Evolutionary conservation across 2,113 vertebrate species (phyloP), one percentile per base, ranked within the genome.

Genomic region (Pelvicachromis taeniatus): DNA sequence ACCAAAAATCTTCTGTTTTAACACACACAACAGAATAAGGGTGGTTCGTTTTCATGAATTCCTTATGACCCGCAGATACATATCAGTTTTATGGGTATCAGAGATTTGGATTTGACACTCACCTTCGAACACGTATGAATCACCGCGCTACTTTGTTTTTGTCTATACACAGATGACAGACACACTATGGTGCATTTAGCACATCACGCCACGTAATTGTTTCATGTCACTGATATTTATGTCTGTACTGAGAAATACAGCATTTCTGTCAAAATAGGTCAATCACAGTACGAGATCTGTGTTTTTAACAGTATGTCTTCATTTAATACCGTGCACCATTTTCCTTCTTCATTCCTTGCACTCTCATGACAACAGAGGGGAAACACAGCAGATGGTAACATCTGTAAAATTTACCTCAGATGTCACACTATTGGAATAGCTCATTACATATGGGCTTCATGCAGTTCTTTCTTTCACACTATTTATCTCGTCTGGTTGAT

Each of bases 311-410:
- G 58, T 82, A 78, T 82, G 77, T 85, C 48, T 85, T 75, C 58
- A 83, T 84, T 53, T 79, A 79, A 89, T 84, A 86, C 52, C 84
- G 83, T 89, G 78, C 50, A 73, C 6, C 54, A 21, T 59, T 87
- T 87, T 87, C n/a, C 87, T 31, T 73, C 85, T 68, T 29, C 55
- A 80, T 84, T 79, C 55, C 38, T 86, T 61, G 2, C 61, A 42
- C 12, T 86, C 75, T 77, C 68, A 17, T 84, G 63, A 91, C 80
- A 84, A 55, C 81, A 73, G 21, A 52, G 65, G 63, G 63, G 50
- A 91, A 82, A 58, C 81, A 78, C 77, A 88, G 81, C 91, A 90
- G 91, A 92, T 92, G 90, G 91, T 55, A 88, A 89, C 89, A 90
- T 79, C 86, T 92, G 92, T 90, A 91, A 85, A 87, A 81, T 88